phyloP scores from a whole-genome alignment of 2,113 vertebrate species.

The Nyctibius bracteatus region DNA sequence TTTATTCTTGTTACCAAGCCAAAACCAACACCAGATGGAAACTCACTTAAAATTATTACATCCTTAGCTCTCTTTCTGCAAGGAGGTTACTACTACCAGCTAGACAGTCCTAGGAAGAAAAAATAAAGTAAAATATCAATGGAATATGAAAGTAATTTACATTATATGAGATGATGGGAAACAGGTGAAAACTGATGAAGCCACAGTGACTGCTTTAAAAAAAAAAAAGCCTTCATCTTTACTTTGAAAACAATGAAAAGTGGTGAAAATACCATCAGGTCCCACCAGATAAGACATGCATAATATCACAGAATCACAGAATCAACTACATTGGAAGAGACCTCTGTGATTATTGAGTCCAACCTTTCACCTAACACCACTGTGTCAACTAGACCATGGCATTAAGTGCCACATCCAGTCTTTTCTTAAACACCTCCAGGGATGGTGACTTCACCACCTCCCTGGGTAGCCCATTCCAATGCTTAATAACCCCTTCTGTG shows the following conservation, averaged over 20 bases:
- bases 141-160: neutral
- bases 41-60: conserved; percentile 28
- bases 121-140: neutral
- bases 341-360: too few relatives aligned
- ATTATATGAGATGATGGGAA: neutral
- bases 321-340: too few relatives aligned
- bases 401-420: too few relatives aligned
- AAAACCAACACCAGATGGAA: conserved; percentile 45
- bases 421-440: too few relatives aligned
- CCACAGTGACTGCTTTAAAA: neutral
- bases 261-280: neutral
- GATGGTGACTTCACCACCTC: too few relatives aligned
- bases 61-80: neutral
- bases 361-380: too few relatives aligned
- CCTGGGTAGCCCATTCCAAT: too few relatives aligned
- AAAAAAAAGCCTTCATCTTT: neutral
- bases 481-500: too few relatives aligned
- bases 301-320: too few relatives aligned
- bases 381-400: too few relatives aligned
- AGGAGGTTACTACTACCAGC: neutral
- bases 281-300: neutral
- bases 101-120: neutral
- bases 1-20: conserved; percentile 21
- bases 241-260: neutral
- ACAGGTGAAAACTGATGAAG: neutral